These are phyloP conservation scores for Cosmorhoe ocellata DNA, from an alignment of 2,888 invertebrate species.

Conservation along the genomic window DNA sequence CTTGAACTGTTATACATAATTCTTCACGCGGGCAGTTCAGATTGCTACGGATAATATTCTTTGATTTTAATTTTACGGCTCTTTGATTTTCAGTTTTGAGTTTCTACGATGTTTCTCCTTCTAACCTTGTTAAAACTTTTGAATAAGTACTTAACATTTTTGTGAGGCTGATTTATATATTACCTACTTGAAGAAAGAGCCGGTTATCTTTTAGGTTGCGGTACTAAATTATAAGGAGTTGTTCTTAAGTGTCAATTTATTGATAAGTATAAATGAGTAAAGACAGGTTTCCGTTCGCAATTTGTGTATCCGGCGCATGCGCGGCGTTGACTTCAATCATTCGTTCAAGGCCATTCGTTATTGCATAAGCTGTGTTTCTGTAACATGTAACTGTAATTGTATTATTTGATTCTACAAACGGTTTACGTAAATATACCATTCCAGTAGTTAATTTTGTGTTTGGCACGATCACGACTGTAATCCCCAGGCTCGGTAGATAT, in stretches of 20 bases:
- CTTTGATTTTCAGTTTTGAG: too few species aligned
- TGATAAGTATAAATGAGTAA: slow-evolving; percentile 28
- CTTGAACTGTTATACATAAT: not conserved
- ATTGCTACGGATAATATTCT: too few species aligned
- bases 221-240: slow-evolving; percentile 2
- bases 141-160: too few species aligned
- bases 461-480: too few species aligned
- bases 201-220: not conserved
- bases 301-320: slow-evolving; percentile 47
- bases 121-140: too few species aligned
- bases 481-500: too few species aligned
- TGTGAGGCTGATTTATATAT: too few species aligned
- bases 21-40: not conserved
- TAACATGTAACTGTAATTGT: slow-evolving; percentile 21
- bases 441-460: too few species aligned
- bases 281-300: slow-evolving; percentile 54
- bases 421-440: not conserved
- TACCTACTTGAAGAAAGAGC: too few species aligned
- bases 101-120: too few species aligned
- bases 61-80: too few species aligned
- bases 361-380: slow-evolving; percentile 51
- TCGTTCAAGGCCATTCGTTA: slow-evolving; percentile 62
- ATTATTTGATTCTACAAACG: not conserved
- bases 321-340: slow-evolving; percentile 57
- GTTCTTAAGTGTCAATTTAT: slow-evolving; percentile 19